Evolutionary conservation across 2,888 invertebrate genomes (phyloP), one percentile per base, ranked within the genome.

Genomic region (Morpho achilles): DNA sequence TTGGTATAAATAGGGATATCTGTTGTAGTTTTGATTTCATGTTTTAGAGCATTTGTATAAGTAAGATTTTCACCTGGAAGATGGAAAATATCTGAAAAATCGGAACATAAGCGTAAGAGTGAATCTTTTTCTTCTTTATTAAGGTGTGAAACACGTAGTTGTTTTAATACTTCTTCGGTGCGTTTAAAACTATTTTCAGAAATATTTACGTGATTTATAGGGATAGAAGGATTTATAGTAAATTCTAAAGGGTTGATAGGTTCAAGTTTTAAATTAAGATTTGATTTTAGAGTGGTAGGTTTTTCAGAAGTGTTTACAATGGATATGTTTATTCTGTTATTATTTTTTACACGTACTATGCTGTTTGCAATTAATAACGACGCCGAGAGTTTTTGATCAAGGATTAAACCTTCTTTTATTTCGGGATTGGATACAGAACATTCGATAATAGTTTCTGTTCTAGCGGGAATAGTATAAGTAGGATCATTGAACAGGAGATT

Each of bases 351-450:
- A 41, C 42, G 55, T 1, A 50, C 59, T 8, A 59, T 7, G n/a
- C 57, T 59, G 44, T 61, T 56, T 0, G 58, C 50, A 8, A 64
- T 45, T 22, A 61, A 51, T 7, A 61, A 1, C 6, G 22, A 23
- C 0, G 58, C 43, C 0, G 42, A 55, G 8, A 42, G 7, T 8
- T 50, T 40, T 23, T 64, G 53, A 22, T 62, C 53, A 7, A 62
- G 22, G 8, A 61, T 43, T 16, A 61, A 6, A n/a, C 61, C 64
- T 56, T 59, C 64, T 46, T 58, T 54, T 7, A 64, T 8, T 22
- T 61, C 60, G 42, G 61, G 61, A 39, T 62, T 65, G 1, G 41
- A 39, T 8, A 62, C 58, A 7, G 62, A 65, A n/a, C 58, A 59
- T 54, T 62, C 65, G 5, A 62, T 52, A 7, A 62, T 40, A 4